Evolutionary conservation across 2,888 invertebrate species (phyloP).

Genomic region (Odontocerum albicorne): DNA sequence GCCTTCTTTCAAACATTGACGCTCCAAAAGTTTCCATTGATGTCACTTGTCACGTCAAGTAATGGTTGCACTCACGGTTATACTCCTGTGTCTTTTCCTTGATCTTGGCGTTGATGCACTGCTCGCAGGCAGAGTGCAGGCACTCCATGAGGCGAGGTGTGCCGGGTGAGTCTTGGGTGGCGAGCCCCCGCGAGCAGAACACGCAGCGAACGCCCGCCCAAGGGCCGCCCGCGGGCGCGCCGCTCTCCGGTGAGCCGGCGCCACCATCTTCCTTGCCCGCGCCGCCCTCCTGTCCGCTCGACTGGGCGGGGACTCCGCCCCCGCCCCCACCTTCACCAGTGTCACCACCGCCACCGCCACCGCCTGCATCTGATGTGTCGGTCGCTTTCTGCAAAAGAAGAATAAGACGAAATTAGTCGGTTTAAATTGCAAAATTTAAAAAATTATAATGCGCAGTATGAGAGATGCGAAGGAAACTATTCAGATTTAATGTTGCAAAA

Average conservation of each 20-base stretch:
- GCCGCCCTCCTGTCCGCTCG: constrained; percentile 10
- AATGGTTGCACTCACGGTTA: constrained; percentile 44
- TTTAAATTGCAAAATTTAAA: neutral
- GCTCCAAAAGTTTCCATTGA: too few relatives aligned
- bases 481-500: too few relatives aligned
- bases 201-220: constrained; percentile 25
- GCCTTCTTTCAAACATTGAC: too few relatives aligned
- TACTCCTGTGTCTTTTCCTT: constrained; percentile 51
- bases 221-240: constrained; percentile 10
- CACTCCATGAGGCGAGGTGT: constrained; percentile 84
- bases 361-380: neutral
- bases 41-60: neutral
- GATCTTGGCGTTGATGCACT: constrained; percentile 72
- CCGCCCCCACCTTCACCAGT: neutral
- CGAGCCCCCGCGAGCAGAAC: constrained; percentile 40
- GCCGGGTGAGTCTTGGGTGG: constrained; percentile 45
- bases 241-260: neutral
- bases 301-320: constrained; percentile 15
- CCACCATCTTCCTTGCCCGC: constrained; percentile 1
- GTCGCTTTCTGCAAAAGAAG: neutral
- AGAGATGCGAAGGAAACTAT: too few relatives aligned
- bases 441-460: neutral
- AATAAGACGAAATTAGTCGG: neutral
- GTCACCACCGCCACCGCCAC: neutral
- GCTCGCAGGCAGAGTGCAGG: constrained; percentile 81